These are phyloP conservation scores for Eulithis testata DNA, from an alignment of 2,888 invertebrate species.

Conservation along the genomic window DNA sequence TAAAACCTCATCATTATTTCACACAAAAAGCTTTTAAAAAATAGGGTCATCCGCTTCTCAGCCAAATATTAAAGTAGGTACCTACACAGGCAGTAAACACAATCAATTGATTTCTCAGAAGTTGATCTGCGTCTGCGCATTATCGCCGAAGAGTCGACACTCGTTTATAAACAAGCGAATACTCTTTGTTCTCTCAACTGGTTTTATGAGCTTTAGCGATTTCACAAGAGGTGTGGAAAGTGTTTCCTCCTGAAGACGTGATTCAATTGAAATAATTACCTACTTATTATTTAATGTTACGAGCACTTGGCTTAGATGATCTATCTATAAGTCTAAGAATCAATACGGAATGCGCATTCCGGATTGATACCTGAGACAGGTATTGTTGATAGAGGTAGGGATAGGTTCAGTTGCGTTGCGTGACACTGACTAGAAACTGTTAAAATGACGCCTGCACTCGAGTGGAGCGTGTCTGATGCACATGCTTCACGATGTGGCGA, in stretches of 20 bases:
- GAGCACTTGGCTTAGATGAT: too few species aligned
- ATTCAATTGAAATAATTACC: constrained; percentile 6
- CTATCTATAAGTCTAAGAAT: too few species aligned
- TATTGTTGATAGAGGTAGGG: too few species aligned
- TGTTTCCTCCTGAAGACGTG: constrained; percentile 12
- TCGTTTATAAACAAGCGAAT: constrained; percentile 29
- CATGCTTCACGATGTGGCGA: constrained; percentile 20
- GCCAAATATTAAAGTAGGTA: constrained; percentile 7
- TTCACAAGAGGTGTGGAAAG: constrained; percentile 14
- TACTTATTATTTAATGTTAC: not conserved
- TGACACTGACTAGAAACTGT: not conserved
- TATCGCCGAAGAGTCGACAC: constrained; percentile 20
- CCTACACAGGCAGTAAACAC: constrained; percentile 13
- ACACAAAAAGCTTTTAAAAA: constrained; percentile 12
- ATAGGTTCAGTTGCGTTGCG: too few species aligned
- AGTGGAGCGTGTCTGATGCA: constrained; percentile 3
- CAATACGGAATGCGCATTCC: too few species aligned
- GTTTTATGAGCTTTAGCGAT: constrained; percentile 28
- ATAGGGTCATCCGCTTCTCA: constrained; percentile 7
- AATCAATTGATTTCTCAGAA: constrained; percentile 36
- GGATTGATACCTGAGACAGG: too few species aligned
- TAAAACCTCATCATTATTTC: not conserved
- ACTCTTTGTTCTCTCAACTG: constrained; percentile 34
- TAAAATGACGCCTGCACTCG: not conserved
- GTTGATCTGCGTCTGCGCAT: constrained; percentile 22